Evolutionary conservation across 2,888 invertebrate genomes (phyloP), one percentile per base, ranked within the genome.

Genomic region (Eulithis testata): DNA sequence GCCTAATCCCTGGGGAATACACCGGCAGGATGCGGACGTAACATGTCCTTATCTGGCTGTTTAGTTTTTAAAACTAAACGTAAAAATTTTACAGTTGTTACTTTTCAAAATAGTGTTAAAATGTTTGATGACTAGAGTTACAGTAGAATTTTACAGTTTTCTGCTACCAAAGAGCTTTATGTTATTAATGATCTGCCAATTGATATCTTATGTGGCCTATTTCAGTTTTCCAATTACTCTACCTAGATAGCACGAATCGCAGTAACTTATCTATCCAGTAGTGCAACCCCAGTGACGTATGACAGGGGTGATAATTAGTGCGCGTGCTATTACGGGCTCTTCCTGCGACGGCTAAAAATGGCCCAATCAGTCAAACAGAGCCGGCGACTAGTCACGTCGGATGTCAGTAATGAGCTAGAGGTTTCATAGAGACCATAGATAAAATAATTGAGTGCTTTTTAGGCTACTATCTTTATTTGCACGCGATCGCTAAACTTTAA

Each of bases 351-450:
- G 80, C 91, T 91, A 90, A 91, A 92, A 93, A 89, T 92, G 88
- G 90, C 88, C 82, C 88, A 90, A 93, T 92, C 92, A 88, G 85
- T 91, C 90, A 90, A 90, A 89, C 78, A 75, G 76, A 72, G 80
- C 73, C 71, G 76, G 55, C 69, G 68, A 60, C 73, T 79, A 79
- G 63, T 40, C 77, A 80, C 77, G 76, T 75, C 79, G 79, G 76
- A 79, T 78, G 80, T 77, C 74, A 72, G 70, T 77, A 77, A 82
- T 77, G 76, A 80, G 74, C 77, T 78, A 68, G 56, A 58, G 68
- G 75, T 60, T 66, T 55, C 36, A 12, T 27, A 56, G 54, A 14
- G 56, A 56, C 8, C 3, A 56, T 52, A 11, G 54, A 31, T 44
- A 44, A 59, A 58, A 40, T 40, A 40, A 40, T 9, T 40, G 40